Evolutionary conservation across 2,888 invertebrate genomes (phyloP).

Genomic region (Dynastes maya): DNA sequence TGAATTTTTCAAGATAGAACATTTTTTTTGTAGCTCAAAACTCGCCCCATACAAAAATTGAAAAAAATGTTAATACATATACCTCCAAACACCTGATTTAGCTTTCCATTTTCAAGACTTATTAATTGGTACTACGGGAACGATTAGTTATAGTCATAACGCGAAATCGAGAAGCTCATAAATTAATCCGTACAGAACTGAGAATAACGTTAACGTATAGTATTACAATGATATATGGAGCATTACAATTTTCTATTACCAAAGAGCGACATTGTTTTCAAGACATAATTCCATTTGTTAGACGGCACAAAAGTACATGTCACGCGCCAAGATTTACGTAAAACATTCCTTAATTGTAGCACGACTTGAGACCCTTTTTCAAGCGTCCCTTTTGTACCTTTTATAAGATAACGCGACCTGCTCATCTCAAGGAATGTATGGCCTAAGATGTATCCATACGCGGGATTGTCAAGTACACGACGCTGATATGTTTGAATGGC

Average conservation of each 20-base stretch:
- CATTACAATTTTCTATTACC: background rate
- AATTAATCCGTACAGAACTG: conserved; percentile 3
- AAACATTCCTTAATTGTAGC: conserved; percentile 38
- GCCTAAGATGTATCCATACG: background rate
- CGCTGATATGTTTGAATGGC: conserved; percentile 39
- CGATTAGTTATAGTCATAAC: background rate
- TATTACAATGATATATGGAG: background rate
- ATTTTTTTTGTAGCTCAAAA: too few relatives aligned
- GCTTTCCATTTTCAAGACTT: background rate
- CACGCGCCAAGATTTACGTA: conserved; percentile 33
- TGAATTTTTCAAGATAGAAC: too few relatives aligned
- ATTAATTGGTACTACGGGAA: background rate
- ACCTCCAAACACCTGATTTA: too few relatives aligned
- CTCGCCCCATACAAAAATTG: too few relatives aligned
- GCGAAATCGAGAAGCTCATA: conserved; percentile 22
- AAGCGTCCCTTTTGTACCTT: conserved; percentile 15
- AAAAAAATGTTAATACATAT: too few relatives aligned
- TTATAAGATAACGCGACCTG: conserved; percentile 25
- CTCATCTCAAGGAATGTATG: conserved; percentile 19
- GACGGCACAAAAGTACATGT: conserved; percentile 2
- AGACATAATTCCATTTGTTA: conserved; percentile 6
- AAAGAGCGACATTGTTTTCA: background rate
- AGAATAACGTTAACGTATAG: background rate
- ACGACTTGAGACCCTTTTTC: conserved; percentile 18
- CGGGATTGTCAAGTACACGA: conserved; percentile 32